Conservation (phyloP, 2,113 vertebrate species). For the Meriones unguiculatus region DNA sequence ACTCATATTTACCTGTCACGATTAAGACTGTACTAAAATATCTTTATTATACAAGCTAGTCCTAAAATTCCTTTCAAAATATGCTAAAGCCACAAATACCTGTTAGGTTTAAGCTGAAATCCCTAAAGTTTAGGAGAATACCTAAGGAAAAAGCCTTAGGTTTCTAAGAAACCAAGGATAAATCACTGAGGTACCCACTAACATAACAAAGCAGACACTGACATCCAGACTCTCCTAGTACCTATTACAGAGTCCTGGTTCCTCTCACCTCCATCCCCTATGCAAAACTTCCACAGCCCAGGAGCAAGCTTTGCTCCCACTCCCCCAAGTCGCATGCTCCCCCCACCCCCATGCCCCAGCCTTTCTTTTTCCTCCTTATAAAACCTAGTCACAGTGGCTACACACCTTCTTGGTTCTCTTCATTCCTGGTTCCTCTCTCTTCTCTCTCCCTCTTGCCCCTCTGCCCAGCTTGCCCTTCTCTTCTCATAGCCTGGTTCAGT, state of each 20-base stretch:
- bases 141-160: not conserved
- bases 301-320: not conserved
- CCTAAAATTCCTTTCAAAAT: not conserved
- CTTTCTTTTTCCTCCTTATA: not conserved
- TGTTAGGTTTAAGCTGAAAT: not conserved
- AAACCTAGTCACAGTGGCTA: not conserved
- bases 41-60: not conserved
- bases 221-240: not conserved
- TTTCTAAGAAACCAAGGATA: not conserved
- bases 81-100: not conserved
- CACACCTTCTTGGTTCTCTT: not conserved
- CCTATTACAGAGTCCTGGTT: not conserved
- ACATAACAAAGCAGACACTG: not conserved
- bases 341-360: not conserved
- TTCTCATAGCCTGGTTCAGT: not conserved
- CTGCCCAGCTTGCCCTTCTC: no score
- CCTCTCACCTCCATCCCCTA: not conserved
- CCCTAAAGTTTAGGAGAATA: not conserved
- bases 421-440: not conserved
- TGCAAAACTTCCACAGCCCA: not conserved
- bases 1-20: not conserved
- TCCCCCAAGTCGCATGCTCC: not conserved
- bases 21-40: not conserved
- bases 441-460: not conserved
- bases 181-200: not conserved